Conservation (phyloP, 2,113 vertebrate genomes). For the Motacilla tschutschensis region DNA sequence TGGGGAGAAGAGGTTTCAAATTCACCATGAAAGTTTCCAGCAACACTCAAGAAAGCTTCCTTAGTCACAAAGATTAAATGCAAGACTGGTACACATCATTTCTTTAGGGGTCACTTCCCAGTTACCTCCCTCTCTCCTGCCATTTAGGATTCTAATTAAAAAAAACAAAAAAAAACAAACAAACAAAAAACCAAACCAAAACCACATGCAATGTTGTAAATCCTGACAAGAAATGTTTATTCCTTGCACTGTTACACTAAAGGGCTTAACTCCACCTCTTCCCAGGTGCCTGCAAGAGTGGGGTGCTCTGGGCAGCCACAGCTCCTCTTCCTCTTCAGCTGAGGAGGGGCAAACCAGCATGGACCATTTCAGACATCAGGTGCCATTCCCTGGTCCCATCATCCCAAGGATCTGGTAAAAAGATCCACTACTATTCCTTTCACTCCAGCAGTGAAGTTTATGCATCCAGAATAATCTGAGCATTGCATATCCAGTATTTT, state of each 20-base stretch:
- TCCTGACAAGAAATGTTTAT: not conserved
- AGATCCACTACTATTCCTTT: not conserved
- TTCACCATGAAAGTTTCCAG: not conserved
- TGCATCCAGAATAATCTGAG: not conserved
- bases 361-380: not conserved
- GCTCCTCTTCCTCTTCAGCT: not conserved
- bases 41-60: not conserved
- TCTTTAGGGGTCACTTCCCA: not conserved
- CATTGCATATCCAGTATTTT: not conserved
- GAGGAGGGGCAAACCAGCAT: rapidly evolving
- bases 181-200: not conserved
- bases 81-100: not conserved
- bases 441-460: not conserved
- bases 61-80: not conserved
- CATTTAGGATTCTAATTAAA: not conserved
- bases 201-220: not conserved
- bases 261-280: not conserved
- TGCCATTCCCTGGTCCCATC: not conserved
- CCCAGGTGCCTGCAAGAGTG: rapidly evolving
- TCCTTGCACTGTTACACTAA: not conserved
- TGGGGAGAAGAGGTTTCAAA: not conserved
- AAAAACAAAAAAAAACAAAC: not conserved
- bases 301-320: not conserved
- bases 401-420: not conserved
- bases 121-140: not conserved